Evolutionary conservation across 2,797 vertebrate species (phyloP), one percentile per base, ranked within the genome.

Genomic region (Phalloptychus januarius): DNA sequence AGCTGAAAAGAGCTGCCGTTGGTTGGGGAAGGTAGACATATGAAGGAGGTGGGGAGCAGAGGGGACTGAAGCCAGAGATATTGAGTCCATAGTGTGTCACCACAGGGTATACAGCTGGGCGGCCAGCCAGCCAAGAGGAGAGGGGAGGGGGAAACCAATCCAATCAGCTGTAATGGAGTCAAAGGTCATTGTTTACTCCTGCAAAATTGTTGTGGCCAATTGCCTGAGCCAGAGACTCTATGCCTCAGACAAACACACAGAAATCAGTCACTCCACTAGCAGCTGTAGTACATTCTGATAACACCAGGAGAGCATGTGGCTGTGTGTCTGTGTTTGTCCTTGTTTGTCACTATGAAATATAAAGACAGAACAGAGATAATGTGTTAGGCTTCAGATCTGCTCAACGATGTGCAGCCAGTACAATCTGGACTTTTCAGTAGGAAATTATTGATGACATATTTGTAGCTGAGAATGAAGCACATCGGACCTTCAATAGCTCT

Each of bases 121-220:
- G 76, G 78, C 4, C 50, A 8, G 89, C 91, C 91, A 92, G 88
- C 71, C 5, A 25, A 7, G n/a, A 40, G 38, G 36, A 42, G 7
- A 20, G 38, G 65, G 61, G 70, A 0, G 52, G 69, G 48, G 69
- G n/a, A 72, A 65, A 84, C 84, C 87, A 91, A 94, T 94, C 92
- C 90, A 93, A 93, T 94, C 92, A 93, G 87, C 75, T 89, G 91
- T 92, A 94, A 93, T 94, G 94, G 91, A 92, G 94, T 91, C 92
- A 94, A 90, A 94, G 93, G 92, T 94, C 88, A 94, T 75, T 92
- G 93, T 94, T 93, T 89, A 90, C 92, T 92, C 87, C 82, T 86
- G 86, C 90, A 88, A 85, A 89, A 91, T 85, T 83, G 83, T 88
- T 83, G 36, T 76, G 79, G 83, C 88, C 87, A 89, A 88, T 84